Evolutionary conservation across 2,888 invertebrate species (phyloP).

Genomic region (Alloscopus bannaensis): DNA sequence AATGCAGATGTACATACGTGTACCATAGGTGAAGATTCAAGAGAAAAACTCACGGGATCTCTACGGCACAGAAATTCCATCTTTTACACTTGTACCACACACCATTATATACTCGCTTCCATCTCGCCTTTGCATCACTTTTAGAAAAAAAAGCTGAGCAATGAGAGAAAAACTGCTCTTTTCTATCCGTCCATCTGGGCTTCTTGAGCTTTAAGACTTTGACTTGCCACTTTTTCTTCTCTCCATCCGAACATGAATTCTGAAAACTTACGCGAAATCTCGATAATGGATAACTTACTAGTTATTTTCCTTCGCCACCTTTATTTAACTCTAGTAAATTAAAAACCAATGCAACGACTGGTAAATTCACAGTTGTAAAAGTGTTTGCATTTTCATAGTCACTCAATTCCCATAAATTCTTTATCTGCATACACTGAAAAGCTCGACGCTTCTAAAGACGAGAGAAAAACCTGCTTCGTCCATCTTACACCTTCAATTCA

Average conservation of each 20-base stretch:
- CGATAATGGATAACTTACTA: not conserved
- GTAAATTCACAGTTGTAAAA: too few relatives aligned
- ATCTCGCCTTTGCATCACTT: conserved; percentile 4
- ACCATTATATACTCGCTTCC: conserved; percentile 2
- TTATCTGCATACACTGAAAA: too few relatives aligned
- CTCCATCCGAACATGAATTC: conserved; percentile 38
- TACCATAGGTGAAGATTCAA: not conserved
- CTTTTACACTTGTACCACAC: conserved; percentile 36
- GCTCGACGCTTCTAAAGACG: too few relatives aligned
- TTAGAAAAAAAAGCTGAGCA: conserved; percentile 3
- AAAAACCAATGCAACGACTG: too few relatives aligned
- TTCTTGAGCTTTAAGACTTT: conserved; percentile 23
- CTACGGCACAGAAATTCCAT: conserved; percentile 49
- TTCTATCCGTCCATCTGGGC: conserved; percentile 48
- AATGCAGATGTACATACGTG: conserved; percentile 22
- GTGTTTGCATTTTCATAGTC: too few relatives aligned
- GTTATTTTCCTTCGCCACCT: too few relatives aligned
- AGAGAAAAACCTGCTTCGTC: too few relatives aligned
- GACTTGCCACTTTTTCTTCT: conserved; percentile 20
- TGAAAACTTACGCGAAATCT: conserved; percentile 30
- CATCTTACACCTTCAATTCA: too few relatives aligned
- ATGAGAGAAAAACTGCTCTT: conserved; percentile 9
- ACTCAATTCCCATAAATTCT: too few relatives aligned
- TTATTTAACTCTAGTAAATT: too few relatives aligned
- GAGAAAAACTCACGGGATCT: conserved; percentile 57